These are phyloP conservation scores for Aricia artaxerxes DNA, from an alignment of 2,888 invertebrate genomes.

Conservation along the genomic window DNA sequence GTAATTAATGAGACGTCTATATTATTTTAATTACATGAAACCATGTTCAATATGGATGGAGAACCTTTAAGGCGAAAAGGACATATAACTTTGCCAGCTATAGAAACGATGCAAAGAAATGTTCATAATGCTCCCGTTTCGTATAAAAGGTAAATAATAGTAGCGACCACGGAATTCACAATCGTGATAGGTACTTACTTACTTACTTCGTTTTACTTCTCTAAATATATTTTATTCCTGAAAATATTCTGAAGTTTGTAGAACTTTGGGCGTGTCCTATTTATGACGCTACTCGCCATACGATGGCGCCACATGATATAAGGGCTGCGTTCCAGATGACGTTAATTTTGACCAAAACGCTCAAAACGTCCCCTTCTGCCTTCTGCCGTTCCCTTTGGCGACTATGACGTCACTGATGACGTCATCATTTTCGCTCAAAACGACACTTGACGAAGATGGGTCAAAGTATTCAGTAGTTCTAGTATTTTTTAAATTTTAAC, in stretches of 20 bases:
- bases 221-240: no score
- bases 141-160: constrained; percentile 52
- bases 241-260: neutral
- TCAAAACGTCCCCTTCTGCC: no score
- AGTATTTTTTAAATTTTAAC: no score
- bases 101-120: constrained; percentile 68
- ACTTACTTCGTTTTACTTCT: no score
- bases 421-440: no score
- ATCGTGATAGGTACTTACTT: no score
- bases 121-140: constrained; percentile 57
- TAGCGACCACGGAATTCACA: neutral
- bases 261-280: neutral
- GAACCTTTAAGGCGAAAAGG: constrained; percentile 44
- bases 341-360: no score
- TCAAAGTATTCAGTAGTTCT: no score
- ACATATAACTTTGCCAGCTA: constrained; percentile 58
- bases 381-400: no score
- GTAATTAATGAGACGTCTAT: neutral
- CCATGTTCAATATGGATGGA: constrained; percentile 35
- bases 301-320: neutral
- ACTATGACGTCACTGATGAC: no score
- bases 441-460: no score
- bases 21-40: neutral
- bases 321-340: no score
- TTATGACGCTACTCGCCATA: neutral